Evolutionary conservation across 2,797 vertebrate species (phyloP), one percentile per base, ranked within the genome.

Genomic region (Hoplostethus mediterraneus): DNA sequence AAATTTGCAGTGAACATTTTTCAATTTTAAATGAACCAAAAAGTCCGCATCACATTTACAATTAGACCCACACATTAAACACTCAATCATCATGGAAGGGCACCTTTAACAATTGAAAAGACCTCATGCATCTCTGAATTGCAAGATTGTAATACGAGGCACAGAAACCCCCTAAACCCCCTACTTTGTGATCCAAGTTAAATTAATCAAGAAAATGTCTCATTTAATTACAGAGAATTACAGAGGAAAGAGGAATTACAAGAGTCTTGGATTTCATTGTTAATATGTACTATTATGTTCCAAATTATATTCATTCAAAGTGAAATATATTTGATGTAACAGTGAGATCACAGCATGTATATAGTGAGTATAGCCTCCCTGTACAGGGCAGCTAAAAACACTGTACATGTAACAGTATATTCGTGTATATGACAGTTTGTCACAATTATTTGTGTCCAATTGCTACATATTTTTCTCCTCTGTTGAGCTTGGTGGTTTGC

Each of bases 311-410:
- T 70, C 61, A 62, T 36, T 79, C 55, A 49, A 2, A 42, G 28
- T 71, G 25, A 74, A 71, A 71, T 65, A 64, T 54, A 4, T 13
- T 60, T 67, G 30, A 67, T 76, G 44, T 17, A 14, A 67, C 33
- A 28, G 3, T 75, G 28, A 54, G 52, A 66, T 62, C 30, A 47
- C 55, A 45, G 66, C 5, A 6, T 25, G 31, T 3, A 47, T 16
- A 16, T 14, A n/a, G 33, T 14, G 21, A 48, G 12, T 1, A 38
- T 47, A 17, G 36, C 36, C 28, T 47, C 11, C 48, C 38, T 9
- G 69, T 1, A 9, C 5, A 49, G 38, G 38, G 21, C 30, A 45
- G 58, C 42, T 49, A 8, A 49, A 21, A 49, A 17, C 3, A n/a
- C 16, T 16, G 5, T 47, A n/a, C 16, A n/a, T 49, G 17, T 17